A percentile compares a stretch with the other conserved stretches of the same genome.
These are phyloP conservation scores for Drosophila teissieri DNA, from an alignment of 1,140 invertebrate species.

Conservation along the genomic window DNA sequence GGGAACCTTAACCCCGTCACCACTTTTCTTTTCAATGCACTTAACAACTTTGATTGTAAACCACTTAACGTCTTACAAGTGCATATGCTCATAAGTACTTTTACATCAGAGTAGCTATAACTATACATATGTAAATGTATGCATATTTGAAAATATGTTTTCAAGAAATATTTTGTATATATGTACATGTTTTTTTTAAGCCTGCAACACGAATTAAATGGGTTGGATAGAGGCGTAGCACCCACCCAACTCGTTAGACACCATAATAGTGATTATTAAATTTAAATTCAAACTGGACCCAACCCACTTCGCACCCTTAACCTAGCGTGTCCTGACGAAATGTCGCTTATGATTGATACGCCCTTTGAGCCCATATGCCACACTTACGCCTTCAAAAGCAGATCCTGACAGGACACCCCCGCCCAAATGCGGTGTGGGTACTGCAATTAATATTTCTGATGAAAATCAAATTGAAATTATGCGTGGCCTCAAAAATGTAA, in stretches of 20 bases:
- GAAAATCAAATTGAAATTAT: slow-evolving; percentile 79
- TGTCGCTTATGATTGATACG: slow-evolving; percentile 67
- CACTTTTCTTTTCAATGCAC: too few species aligned
- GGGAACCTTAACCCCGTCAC: too few species aligned
- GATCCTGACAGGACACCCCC: slow-evolving; percentile 49
- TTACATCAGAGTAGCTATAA: not conserved
- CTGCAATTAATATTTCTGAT: slow-evolving; percentile 75
- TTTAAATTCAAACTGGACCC: slow-evolving; percentile 54
- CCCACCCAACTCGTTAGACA: slow-evolving; percentile 26
- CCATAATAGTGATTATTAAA: slow-evolving; percentile 61
- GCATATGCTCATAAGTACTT: too few species aligned
- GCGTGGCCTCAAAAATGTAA: slow-evolving; percentile 50
- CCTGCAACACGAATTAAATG: not conserved
- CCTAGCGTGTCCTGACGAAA: slow-evolving; percentile 9
- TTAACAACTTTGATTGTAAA: too few species aligned
- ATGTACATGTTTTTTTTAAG: not conserved
- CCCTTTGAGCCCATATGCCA: slow-evolving; percentile 59
- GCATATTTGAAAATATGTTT: not conserved
- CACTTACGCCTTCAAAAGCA: slow-evolving; percentile 44
- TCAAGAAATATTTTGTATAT: not conserved
- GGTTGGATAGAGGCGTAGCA: not conserved
- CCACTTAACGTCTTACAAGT: too few species aligned
- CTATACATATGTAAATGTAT: too few species aligned
- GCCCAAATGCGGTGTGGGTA: slow-evolving; percentile 17
- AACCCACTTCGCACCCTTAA: slow-evolving; percentile 36